Conservation (phyloP, 2,113 vertebrate species). For the Meleagris gallopavo region DNA sequence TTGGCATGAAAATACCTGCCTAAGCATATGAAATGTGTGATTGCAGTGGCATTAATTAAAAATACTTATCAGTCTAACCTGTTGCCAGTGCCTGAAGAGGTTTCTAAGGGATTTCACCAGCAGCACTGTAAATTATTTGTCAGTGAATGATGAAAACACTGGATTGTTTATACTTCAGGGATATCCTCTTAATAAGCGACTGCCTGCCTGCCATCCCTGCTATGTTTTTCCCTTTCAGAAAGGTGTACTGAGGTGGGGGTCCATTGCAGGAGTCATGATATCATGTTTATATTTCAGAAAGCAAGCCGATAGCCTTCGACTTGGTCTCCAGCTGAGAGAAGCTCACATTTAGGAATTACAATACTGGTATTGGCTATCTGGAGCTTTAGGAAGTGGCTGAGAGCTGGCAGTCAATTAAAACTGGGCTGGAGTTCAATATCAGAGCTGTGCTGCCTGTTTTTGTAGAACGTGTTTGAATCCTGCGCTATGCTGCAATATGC, state of each 20-base stretch:
- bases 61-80: slow-evolving; percentile 29
- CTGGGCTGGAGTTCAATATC: slow-evolving; percentile 76
- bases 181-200: slow-evolving; percentile 41
- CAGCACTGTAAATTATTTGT: slow-evolving; percentile 63
- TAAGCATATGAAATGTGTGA: not conserved
- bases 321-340: slow-evolving; percentile 67
- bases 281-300: slow-evolving; percentile 70
- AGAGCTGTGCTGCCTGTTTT: slow-evolving; percentile 77
- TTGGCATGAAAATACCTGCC: not conserved
- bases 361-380: slow-evolving; percentile 74
- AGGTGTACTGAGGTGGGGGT: slow-evolving; percentile 52
- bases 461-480: slow-evolving; percentile 73
- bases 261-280: slow-evolving; percentile 57
- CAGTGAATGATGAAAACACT: slow-evolving; percentile 67
- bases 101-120: slow-evolving; percentile 62
- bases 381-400: slow-evolving; percentile 75
- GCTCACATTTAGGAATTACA: slow-evolving; percentile 71
- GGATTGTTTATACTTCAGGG: slow-evolving; percentile 56
- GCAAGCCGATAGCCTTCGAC: slow-evolving; percentile 59
- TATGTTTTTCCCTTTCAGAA: slow-evolving; percentile 11
- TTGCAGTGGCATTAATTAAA: slow-evolving; percentile 50
- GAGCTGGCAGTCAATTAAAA: slow-evolving; percentile 81
- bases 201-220: slow-evolving; percentile 12
- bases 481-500: slow-evolving; percentile 68
- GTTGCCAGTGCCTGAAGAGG: slow-evolving; percentile 41